Evolutionary conservation across 2,888 invertebrate species (phyloP).

Genomic region (Hypselothyrea guttata): DNA sequence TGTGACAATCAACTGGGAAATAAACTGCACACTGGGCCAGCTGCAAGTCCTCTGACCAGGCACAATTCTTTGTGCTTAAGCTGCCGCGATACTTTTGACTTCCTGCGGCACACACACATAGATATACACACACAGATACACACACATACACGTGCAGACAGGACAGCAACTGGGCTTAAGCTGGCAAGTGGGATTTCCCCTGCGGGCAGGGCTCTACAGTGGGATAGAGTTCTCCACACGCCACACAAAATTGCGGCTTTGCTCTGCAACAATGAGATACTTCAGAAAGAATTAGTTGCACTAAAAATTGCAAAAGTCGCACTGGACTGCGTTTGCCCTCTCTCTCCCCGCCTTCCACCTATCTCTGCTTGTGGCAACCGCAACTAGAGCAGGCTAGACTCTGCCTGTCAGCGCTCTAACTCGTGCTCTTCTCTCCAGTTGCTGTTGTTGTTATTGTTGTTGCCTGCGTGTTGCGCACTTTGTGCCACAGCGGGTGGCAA

Average conservation of each 20-base stretch:
- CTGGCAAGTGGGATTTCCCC: constrained; percentile 40
- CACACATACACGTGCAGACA: too few relatives aligned
- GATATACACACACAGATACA: constrained; percentile 24
- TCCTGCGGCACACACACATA: constrained; percentile 56
- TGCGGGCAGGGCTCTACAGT: constrained; percentile 11
- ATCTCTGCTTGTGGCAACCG: constrained; percentile 11
- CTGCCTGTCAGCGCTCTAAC: constrained; percentile 37
- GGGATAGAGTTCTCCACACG: constrained; percentile 31
- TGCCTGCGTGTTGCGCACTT: constrained; percentile 29
- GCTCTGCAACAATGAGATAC: constrained; percentile 76
- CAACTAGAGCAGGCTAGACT: constrained; percentile 41
- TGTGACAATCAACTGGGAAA: constrained; percentile 75
- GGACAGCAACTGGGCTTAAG: constrained; percentile 58
- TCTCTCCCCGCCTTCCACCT: too few relatives aligned
- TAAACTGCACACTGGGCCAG: constrained; percentile 60
- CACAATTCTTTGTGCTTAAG: constrained; percentile 53
- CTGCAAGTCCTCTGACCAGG: constrained; percentile 22
- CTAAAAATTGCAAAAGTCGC: constrained; percentile 76
- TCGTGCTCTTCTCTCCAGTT: neutral
- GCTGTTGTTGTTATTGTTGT: constrained; percentile 3
- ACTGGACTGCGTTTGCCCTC: constrained; percentile 34
- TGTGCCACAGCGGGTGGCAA: constrained; percentile 53
- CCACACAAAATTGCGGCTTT: constrained; percentile 77
- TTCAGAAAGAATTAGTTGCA: constrained; percentile 78
- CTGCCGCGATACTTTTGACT: constrained; percentile 76